Evolutionary conservation across 2,113 vertebrate species (phyloP), one percentile per base, ranked within the genome.

Genomic region (Cheirogaleus medius): DNA sequence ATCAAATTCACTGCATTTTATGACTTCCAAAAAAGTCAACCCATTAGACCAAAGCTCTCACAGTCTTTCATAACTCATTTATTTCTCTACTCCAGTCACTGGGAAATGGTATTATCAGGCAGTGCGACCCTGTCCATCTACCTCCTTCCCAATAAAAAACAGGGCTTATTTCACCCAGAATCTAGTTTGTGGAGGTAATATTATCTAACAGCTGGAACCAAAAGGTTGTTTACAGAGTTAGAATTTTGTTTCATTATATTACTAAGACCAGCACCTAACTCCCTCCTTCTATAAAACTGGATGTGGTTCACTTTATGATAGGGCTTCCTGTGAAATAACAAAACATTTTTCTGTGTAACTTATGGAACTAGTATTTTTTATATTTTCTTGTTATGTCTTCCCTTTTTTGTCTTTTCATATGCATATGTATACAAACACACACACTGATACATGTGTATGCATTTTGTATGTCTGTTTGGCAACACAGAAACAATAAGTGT

Each of bases 1-100:
- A 89, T 82, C 44, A 97, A 96, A 97, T 77, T 73, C 64, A 86
- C 81, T 90, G 92, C 56, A 94, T 91, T 96, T 86, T 88, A 82
- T 91, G 66, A 87, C 82, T 94, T 93, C 25, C 82, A 69, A 97
- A 97, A 92, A 92, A 89, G 42, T 58, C 81, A 95, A 23, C 12
- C 17, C 39, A 52, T 91, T 60, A 92, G 60, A 82, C 87, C n/a
- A 39, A 96, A 91, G 52, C 83, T 64, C 54, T 84, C 37, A 87
- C 37, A 87, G 37, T 52, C 27, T 91, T 82, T 89, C 25, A 47
- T 32, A 95, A 77, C 5, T 32, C 37, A 93, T 84, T 89, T 91
- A 88, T 94, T 90, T 95, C 68, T 95, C 47, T 89, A 29, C 37
- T 42, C 10, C 3, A 60, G 39, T 87, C 84, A 87, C 32, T 71